phyloP scores from a whole-genome alignment of 2,113 vertebrate genomes.

The Phalacrocorax brasilianus region DNA sequence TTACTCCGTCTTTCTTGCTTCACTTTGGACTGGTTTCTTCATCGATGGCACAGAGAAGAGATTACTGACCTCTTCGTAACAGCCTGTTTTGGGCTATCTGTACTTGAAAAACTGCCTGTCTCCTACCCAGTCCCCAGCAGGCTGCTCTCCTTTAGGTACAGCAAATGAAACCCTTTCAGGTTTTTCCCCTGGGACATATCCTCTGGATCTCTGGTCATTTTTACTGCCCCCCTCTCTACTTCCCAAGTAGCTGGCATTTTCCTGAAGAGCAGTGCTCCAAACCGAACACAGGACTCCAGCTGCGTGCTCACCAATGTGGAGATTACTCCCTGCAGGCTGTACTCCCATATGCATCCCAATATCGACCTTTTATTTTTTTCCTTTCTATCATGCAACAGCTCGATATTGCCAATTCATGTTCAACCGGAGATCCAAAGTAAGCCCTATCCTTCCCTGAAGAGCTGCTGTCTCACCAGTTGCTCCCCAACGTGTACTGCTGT shows the following conservation, averaged over 20 bases:
- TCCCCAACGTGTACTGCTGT: neutral
- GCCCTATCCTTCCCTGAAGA: neutral
- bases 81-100: neutral
- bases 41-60: neutral
- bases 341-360: neutral
- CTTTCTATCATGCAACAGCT: neutral
- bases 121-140: neutral
- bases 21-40: neutral
- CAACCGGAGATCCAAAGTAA: neutral
- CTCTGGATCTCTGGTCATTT: neutral
- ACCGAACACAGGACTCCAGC: neutral
- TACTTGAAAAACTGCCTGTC: neutral
- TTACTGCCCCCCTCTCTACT: neutral
- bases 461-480: neutral
- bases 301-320: fast-evolving
- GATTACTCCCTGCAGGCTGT: neutral
- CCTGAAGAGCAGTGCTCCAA: neutral
- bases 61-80: neutral
- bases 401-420: fast-evolving
- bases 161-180: neutral
- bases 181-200: neutral
- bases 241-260: neutral
- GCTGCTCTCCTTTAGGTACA: neutral
- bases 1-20: neutral
- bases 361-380: neutral